Evolutionary conservation across 2,888 invertebrate species (phyloP), one percentile per base, ranked within the genome.

Genomic region (Nezara viridula): DNA sequence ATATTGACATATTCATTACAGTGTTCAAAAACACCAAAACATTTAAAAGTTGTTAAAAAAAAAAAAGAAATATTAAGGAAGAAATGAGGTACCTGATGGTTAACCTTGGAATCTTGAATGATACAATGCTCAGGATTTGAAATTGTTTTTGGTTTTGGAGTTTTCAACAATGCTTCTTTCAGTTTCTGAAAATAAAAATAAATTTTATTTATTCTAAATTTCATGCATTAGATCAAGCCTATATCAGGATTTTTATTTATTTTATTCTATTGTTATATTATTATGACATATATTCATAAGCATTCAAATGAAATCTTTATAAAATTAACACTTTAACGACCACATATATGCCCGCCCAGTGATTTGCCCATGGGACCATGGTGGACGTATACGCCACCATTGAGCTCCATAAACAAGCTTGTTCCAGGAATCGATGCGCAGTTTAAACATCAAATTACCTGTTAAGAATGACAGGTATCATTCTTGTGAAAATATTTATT

Each of bases 111-210:
- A 81, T 81, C 81, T 44, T 81, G 37, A 14, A 40, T n/a, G 44
- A 47, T 37, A 24, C 1, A 24, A n/a, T 81, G 81, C 44, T 81
- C 44, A 16, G 40, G 81, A 81, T 73, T 73, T 19, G 88, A 37
- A 47, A 14, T n/a, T 19, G 4, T 55, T 86, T 86, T 50, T 12
- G 10, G 86, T 66, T 73, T 73, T 73, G 47, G 27, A 44, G 88
- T 73, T 66, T 88, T 88, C 73, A 88, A 27, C 27, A 88, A 49
- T 66, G 88, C 49, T 66, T 60, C 88, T 47, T 88, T 88, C 27
- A 88, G 21, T 73, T 88, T 88, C 88, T 88, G 60, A 27, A 66
- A 73, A 52, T 24, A 37, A 86, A 50, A 14, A 49, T 1, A 2
- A 73, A 21, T 19, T n/a, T 24, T 32, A 27, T n/a, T n/a, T 47